A percentile compares a stretch with the other conserved stretches of the same genome.
These are phyloP conservation scores for Argya squamiceps DNA, from an alignment of 2,797 vertebrate genomes.

Conservation along the genomic window DNA sequence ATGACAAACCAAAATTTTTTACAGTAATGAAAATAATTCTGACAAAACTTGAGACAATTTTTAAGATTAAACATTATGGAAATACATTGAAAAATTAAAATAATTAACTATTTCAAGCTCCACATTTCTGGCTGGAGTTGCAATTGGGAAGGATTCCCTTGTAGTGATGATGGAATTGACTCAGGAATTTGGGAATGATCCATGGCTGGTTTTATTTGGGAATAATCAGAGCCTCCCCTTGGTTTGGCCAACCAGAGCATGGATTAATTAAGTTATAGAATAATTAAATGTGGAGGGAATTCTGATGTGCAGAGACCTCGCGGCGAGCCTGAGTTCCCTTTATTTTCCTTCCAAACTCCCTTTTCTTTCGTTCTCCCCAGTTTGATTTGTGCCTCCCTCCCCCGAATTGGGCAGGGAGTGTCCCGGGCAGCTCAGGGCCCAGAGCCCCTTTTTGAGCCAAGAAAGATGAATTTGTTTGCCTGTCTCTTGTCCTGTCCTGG, in stretches of 20 bases:
- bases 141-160: background rate
- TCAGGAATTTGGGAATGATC: background rate
- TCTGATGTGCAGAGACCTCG: background rate
- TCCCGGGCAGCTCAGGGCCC: background rate
- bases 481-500: background rate
- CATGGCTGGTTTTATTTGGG: background rate
- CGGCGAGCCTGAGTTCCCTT: background rate
- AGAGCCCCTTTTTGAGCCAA: background rate
- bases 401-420: background rate
- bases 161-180: background rate
- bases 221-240: accelerated
- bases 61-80: background rate
- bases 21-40: background rate
- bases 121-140: background rate
- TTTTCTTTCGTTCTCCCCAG: background rate
- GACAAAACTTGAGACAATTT: background rate
- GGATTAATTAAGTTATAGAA: accelerated
- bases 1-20: background rate
- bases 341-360: background rate
- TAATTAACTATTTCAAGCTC: background rate
- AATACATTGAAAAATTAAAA: background rate
- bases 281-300: background rate
- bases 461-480: constrained; percentile 64
- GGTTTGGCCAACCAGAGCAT: background rate
- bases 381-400: background rate